phyloP scores from a whole-genome alignment of 1,140 invertebrate species.

The Oryctes rhinoceros region DNA sequence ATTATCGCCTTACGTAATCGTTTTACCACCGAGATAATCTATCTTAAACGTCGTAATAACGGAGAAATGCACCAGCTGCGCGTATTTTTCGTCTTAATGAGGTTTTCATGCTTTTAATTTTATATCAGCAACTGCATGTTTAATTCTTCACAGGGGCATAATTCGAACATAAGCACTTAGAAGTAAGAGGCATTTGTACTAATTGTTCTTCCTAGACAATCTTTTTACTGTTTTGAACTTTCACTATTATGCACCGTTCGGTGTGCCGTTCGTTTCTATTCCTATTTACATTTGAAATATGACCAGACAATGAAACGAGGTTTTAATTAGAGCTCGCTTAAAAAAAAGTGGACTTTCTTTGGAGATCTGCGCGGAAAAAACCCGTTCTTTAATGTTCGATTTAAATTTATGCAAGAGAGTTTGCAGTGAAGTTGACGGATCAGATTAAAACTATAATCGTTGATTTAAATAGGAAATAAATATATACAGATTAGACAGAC shows the following conservation, averaged over 20 bases:
- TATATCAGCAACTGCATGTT: not conserved
- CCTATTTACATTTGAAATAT: not conserved
- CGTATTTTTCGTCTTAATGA: not conserved
- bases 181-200: not conserved
- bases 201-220: not conserved
- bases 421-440: too few relatives aligned
- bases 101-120: not conserved
- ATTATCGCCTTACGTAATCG: too few relatives aligned
- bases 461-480: too few relatives aligned
- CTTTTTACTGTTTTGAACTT: not conserved
- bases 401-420: not conserved
- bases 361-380: not conserved
- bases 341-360: not conserved
- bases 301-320: not conserved
- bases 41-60: not conserved
- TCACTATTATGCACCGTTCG: not conserved
- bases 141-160: not conserved
- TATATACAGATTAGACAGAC: too few relatives aligned
- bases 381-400: not conserved
- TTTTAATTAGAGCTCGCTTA: not conserved
- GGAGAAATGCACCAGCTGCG: not conserved
- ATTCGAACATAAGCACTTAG: not conserved
- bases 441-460: too few relatives aligned
- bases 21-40: too few relatives aligned
- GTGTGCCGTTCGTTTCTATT: not conserved